Evolutionary conservation across 2,888 invertebrate genomes (phyloP).

Genomic region (Drosophila atripex): DNA sequence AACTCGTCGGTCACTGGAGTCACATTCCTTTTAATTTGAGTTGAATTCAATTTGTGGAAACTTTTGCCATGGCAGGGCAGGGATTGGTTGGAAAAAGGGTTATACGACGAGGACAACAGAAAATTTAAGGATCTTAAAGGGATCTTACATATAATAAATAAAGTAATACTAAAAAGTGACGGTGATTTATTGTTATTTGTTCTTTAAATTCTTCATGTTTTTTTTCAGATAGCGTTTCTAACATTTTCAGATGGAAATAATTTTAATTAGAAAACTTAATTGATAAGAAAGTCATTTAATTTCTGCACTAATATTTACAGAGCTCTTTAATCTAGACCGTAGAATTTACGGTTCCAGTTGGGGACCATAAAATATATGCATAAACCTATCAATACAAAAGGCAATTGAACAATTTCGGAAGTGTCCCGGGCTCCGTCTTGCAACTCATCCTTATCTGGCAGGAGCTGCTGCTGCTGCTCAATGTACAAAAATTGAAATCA

Average conservation of each 20-base stretch:
- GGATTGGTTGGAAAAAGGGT: not conserved
- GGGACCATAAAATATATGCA: conserved; percentile 21
- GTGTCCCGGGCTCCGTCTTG: conserved; percentile 48
- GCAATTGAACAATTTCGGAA: conserved; percentile 33
- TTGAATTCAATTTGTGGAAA: conserved; percentile 53
- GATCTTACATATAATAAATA: not conserved
- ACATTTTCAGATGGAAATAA: too few species aligned
- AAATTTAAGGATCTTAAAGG: not conserved
- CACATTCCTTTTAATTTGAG: conserved; percentile 67
- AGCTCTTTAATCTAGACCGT: not conserved
- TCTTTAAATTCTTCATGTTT: too few species aligned
- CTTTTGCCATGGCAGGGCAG: not conserved
- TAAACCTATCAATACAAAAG: conserved; percentile 27
- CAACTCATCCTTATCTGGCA: conserved; percentile 63
- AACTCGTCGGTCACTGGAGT: conserved; percentile 59
- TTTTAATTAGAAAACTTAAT: too few species aligned
- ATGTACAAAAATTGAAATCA: conserved; percentile 75
- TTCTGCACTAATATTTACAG: conserved; percentile 6
- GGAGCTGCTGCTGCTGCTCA: conserved; percentile 34
- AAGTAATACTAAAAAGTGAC: not conserved
- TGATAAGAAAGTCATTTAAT: conserved; percentile 2
- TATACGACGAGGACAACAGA: not conserved
- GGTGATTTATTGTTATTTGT: not conserved
- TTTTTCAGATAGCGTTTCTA: too few species aligned
- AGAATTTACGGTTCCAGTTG: conserved; percentile 1